Evolutionary conservation across 2,888 invertebrate genomes (phyloP), one percentile per base, ranked within the genome.

Genomic region (Catocala fraxini): DNA sequence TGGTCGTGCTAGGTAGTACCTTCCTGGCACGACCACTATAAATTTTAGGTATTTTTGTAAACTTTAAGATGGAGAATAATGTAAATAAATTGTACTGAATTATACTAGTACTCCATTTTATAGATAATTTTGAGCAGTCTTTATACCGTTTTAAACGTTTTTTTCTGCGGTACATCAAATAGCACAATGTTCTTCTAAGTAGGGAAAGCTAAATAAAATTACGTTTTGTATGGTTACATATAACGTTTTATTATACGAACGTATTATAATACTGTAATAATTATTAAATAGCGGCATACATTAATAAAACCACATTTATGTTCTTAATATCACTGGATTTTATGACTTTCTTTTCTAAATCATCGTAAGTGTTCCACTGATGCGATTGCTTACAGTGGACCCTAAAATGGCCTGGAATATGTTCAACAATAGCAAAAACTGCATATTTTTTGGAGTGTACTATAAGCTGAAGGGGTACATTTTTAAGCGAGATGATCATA

Each of bases 381-480:
- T 45, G 11, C 54, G 43, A 54, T 54, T 54, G 54, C 45, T 54
- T 54, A 42, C 54, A 43, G 54, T 54, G 54, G 34, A 54, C 54
- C 34, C 54, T 54, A 54, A 54, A 54, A 54, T 54, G 54, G 45
- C 45, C 54, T 42, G 43, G 45, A 45, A 54, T 43, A 45, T 43
- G 45, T 25, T 25, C 25, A 25, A 25, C 25, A 25, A 49, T 49
- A 12, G 55, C 55, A 47, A 55, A 55, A 55, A 55, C 46, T 55
- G 43, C 55, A 55, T 55, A 55, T 55, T 34, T 15, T 51, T 51
- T 51, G 51, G 7, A 52, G 51, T 11, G 51, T 6, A 25, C 25
- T 25, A 25, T 25, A 25, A 25, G 25, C 4, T 25, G 25, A 25
- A 25, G 25, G 25, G 25, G 25, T 25, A 25, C 25, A 25, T 4